Percentiles rank a stretch among this genome's conserved stretches.
Conservation (phyloP, 2,888 invertebrate genomes). For the Eurois occulta region DNA sequence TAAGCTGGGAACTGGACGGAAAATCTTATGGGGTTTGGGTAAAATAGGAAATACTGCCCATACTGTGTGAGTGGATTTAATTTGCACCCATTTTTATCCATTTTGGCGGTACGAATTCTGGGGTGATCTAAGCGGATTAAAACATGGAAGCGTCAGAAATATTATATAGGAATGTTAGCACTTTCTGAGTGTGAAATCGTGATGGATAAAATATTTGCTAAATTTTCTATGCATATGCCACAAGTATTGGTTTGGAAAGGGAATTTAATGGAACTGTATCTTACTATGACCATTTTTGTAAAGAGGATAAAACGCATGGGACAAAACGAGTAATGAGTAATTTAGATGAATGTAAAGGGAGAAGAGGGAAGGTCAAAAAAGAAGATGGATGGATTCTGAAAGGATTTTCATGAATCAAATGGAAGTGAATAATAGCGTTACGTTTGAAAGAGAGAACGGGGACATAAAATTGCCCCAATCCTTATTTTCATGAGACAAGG, state of each 20-base stretch:
- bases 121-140: constrained; percentile 32
- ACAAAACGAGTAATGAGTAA: neutral
- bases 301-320: neutral
- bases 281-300: neutral
- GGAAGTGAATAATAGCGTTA: neutral
- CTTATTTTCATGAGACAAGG: neutral
- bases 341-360: neutral
- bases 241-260: neutral
- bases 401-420: neutral
- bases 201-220: neutral
- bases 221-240: neutral
- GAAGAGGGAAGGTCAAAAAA: neutral
- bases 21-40: constrained; percentile 14
- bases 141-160: neutral
- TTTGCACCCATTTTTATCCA: neutral
- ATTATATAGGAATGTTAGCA: neutral
- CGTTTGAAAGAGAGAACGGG: neutral
- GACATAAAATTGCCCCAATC: neutral
- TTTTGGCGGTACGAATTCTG: constrained; percentile 14
- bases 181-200: neutral
- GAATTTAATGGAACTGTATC: neutral
- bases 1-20: constrained; percentile 38
- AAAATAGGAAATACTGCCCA: constrained; percentile 31
- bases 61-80: neutral
- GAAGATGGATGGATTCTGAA: neutral